Base-by-base conservation (phyloP, 1,140 invertebrate genomes). In the Drosophila parabipectinata region DNA sequence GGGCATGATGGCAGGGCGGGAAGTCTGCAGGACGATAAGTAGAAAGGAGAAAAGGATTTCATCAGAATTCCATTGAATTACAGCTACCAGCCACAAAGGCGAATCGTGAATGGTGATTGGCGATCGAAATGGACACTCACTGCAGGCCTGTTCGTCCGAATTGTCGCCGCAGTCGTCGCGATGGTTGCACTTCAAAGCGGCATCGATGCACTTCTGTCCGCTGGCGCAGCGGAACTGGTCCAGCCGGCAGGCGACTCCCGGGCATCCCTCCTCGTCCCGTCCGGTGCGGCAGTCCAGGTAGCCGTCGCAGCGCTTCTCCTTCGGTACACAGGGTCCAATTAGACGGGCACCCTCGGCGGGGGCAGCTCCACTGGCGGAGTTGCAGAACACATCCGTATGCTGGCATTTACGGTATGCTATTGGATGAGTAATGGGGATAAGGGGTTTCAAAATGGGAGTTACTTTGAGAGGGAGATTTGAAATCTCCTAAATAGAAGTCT, bases 171-270 rank as follows among this genome's bases (percentile, higher is more conserved):
- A 98, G 88, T 98, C 97, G 90, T 97, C 95, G 84, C 95, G 95
- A 91, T 98, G 96, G 92, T 98, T 97, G 91, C 97, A 98, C 91
- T 97, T 97, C 69, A 95, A 93, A 39, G 93, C 92, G 37, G 94
- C 93, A 75, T 98, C 97, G 58, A 98, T 95, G 92, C 98, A 99
- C 69, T 95, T 95, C 77, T 95, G 94, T 10, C 96, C 96, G 74
- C 96, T 95, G 64, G 95, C 95, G 92, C 98, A 98, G 32, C 97
- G 94, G 93, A 98, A 98, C 93, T 98, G 97, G 92, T 98, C 97
- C 64, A 98, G 93, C 47, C 95, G 94, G 82, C 97, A 98, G 18
- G 95, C 93, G 5, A 94, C 91, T n/a, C 94, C 95, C 3, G 93
- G 91, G 90, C 97, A 98, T 53, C 94, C 95, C 50, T 96, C 94